These are phyloP conservation scores for Trissoscelio sp. DNA, from an alignment of 2,888 invertebrate species.

Conservation along the genomic window DNA sequence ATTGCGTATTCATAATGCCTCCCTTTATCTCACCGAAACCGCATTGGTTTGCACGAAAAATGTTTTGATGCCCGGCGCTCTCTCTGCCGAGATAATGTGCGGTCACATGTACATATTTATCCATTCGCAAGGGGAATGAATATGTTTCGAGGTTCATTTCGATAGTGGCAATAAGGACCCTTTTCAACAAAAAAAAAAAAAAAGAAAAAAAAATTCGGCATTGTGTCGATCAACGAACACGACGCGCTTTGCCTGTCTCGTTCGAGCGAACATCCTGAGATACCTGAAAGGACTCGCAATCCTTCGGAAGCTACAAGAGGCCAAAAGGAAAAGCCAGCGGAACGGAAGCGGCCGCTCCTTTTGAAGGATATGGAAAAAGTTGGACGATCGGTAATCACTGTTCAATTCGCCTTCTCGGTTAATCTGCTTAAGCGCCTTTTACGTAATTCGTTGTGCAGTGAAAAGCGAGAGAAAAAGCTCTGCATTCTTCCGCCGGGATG, in stretches of 20 bases:
- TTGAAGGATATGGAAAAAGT: slow-evolving; percentile 66
- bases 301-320: slow-evolving; percentile 64
- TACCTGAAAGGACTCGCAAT: slow-evolving; percentile 68
- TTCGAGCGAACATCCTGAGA: slow-evolving; percentile 78
- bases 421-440: slow-evolving; percentile 70
- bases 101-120: slow-evolving; percentile 43
- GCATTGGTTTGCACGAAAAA: slow-evolving; percentile 47
- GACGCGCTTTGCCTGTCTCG: slow-evolving; percentile 73
- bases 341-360: slow-evolving; percentile 70
- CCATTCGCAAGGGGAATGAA: slow-evolving; percentile 45
- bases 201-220: slow-evolving; percentile 69
- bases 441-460: slow-evolving; percentile 65
- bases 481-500: slow-evolving; percentile 46
- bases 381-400: slow-evolving; percentile 70
- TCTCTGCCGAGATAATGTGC: slow-evolving; percentile 28
- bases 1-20: slow-evolving; percentile 66
- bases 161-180: slow-evolving; percentile 75
- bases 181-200: slow-evolving; percentile 76
- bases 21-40: slow-evolving; percentile 55
- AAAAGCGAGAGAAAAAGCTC: slow-evolving; percentile 24
- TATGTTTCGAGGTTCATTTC: slow-evolving; percentile 68
- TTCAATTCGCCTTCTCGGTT: slow-evolving; percentile 70
- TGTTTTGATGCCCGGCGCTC: slow-evolving; percentile 60
- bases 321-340: slow-evolving; percentile 67
- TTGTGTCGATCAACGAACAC: slow-evolving; percentile 72